Conservation (phyloP, 2,797 vertebrate species). For the Siniperca scherzeri region DNA sequence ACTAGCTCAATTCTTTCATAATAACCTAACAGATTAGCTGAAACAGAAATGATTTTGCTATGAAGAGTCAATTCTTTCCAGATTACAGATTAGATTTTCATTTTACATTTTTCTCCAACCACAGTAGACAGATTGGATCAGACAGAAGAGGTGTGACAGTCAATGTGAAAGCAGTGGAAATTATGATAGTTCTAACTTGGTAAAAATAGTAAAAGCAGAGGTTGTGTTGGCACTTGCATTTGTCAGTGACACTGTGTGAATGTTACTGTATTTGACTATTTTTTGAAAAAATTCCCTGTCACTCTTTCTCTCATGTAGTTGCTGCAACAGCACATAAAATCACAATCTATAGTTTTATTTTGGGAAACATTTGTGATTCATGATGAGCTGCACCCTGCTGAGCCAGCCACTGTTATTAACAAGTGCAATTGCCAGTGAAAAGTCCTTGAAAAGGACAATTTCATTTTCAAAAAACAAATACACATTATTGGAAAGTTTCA, state of each 20-base stretch:
- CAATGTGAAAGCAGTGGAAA: background rate
- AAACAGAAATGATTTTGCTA: background rate
- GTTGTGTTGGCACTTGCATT: background rate
- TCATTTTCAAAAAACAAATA: background rate
- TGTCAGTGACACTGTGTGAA: background rate
- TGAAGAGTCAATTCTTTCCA: background rate
- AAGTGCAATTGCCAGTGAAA: background rate
- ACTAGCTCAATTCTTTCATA: background rate
- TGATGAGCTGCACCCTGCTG: background rate
- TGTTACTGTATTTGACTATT: background rate
- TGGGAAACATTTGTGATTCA: background rate
- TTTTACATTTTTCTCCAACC: background rate
- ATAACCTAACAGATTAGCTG: background rate
- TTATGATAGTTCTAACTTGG: background rate
- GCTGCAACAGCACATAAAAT: background rate
- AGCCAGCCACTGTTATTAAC: background rate
- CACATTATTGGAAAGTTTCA: background rate
- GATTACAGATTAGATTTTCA: background rate
- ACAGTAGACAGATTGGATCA: background rate
- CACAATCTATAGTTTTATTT: background rate
- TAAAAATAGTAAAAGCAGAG: background rate
- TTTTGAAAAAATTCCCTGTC: background rate
- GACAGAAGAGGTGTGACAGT: background rate
- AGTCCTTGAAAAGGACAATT: too few relatives aligned
- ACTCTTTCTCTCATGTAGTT: background rate